A percentile compares a stretch with the other conserved stretches of the same genome.
phyloP scores from a whole-genome alignment of 37 sponge, comb jelly and placozoan species.

The Lycopodina hypogea region DNA sequence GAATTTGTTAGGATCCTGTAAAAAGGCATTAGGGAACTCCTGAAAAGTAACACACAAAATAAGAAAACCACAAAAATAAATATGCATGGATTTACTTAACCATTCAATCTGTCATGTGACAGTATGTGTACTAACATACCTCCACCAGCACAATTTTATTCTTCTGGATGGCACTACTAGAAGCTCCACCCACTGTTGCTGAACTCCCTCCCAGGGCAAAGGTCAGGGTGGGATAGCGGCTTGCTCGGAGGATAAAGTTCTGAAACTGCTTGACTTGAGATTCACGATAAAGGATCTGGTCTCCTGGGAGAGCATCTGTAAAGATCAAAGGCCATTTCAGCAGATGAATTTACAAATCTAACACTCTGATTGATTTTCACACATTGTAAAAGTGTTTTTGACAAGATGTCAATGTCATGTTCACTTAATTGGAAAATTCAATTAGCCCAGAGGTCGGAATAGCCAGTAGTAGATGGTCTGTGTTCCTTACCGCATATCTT shows the following conservation, averaged over 20 bases:
- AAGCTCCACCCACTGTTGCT: slow-evolving; percentile 1
- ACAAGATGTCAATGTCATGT: too few relatives aligned
- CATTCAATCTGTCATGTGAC: too few relatives aligned
- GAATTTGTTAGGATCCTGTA: slow-evolving; percentile 60
- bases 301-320: slow-evolving; percentile 8
- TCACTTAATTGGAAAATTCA: too few relatives aligned
- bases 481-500: too few relatives aligned
- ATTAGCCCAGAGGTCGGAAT: too few relatives aligned
- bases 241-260: slow-evolving; percentile 57
- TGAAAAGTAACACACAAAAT: slow-evolving; percentile 11
- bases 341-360: too few relatives aligned
- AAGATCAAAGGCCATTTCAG: background rate
- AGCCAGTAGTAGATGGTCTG: too few relatives aligned
- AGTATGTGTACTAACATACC: slow-evolving; percentile 45
- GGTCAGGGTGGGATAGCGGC: slow-evolving; percentile 54
- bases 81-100: background rate
- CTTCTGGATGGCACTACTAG: background rate
- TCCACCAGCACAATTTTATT: slow-evolving; percentile 65
- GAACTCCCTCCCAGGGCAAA: slow-evolving; percentile 24
- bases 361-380: too few relatives aligned
- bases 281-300: slow-evolving; percentile 24
- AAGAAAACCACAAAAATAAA: background rate
- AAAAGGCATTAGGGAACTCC: slow-evolving; percentile 87
- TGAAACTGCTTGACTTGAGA: slow-evolving; percentile 72
- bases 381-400: too few relatives aligned